phyloP scores from a whole-genome alignment of 37 sponge, comb jelly and placozoan genomes.

The Chondrilla cf. caribensis region DNA sequence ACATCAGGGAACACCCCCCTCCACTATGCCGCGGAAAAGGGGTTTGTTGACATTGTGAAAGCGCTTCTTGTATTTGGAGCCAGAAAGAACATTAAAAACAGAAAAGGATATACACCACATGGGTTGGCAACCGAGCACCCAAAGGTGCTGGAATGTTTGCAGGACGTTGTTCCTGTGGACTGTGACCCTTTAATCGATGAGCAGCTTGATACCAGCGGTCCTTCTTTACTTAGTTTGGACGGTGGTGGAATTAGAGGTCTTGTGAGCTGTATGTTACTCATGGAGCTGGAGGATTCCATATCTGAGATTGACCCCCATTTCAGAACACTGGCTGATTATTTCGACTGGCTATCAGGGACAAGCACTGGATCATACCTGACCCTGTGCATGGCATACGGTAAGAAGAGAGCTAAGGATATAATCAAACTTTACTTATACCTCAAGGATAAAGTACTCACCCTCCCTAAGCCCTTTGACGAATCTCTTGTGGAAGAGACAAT shows the following conservation, averaged over 20 bases:
- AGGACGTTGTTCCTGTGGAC: too few species aligned
- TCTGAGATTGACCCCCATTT: neutral
- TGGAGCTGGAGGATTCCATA: conserved; percentile 39
- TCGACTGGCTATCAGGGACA: conserved; percentile 65
- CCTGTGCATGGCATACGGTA: conserved; percentile 9
- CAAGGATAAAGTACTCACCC: neutral
- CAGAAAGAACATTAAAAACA: too few species aligned
- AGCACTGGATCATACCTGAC: conserved; percentile 45
- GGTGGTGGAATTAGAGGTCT: conserved; percentile 59
- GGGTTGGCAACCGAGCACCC: too few species aligned
- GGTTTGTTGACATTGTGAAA: too few species aligned
- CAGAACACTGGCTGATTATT: conserved; percentile 18
- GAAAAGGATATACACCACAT: too few species aligned
- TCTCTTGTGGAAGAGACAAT: neutral
- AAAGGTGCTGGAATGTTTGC: too few species aligned
- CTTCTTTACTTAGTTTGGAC: conserved; percentile 32
- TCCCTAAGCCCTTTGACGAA: neutral
- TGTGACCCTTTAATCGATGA: too few species aligned
- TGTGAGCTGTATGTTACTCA: conserved; percentile 25
- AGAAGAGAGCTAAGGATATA: neutral
- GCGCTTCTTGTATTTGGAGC: too few species aligned
- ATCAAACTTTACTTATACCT: conserved; percentile 16
- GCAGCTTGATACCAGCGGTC: too few species aligned
- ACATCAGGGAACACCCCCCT: too few species aligned
- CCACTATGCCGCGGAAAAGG: too few species aligned